Base-by-base conservation (phyloP, 1,140 invertebrate genomes). In the Euura saliciscinereae region DNA sequence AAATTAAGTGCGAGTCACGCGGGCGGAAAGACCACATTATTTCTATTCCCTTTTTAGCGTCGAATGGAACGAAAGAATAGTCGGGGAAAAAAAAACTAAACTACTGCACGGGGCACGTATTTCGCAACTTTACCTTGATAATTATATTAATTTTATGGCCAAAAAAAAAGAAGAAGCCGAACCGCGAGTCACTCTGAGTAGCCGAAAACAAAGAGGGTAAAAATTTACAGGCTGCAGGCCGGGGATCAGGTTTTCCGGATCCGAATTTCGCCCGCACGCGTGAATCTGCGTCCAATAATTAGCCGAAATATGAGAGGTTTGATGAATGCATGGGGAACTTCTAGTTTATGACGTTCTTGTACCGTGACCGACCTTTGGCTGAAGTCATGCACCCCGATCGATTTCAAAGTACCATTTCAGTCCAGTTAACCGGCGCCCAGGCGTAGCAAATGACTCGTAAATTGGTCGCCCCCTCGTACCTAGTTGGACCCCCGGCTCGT, bases 321-420 rank as follows among this genome's bases (percentile, higher is more conserved):
- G 51, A n/a, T n/a, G n/a, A n/a, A n/a, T n/a, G n/a, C n/a, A n/a
- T n/a, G n/a, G n/a, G n/a, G n/a, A n/a, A n/a, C n/a, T n/a, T n/a
- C n/a, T n/a, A n/a, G 51, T 59, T 59, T 11, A 59, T n/a, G 51
- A 59, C 8, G 8, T n/a, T 59, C 51, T 59, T n/a, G 4, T n/a
- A 59, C 51, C 51, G 51, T 59, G 13, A 59, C 51, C 51, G 51
- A 59, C 51, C 51, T 59, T 59, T 59, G 51, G 13, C 11, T 6
- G 46, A 6, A n/a, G 3, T 59, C 51, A 8, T 59, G 51, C 51
- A 59, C 51, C 51, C 51, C 51, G 51, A 59, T 59, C 51, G 51
- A 59, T 59, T 59, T 59, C 51, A 59, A 59, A 59, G 51, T 59
- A 59, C 51, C 51, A 59, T 59, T 59, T 59, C 51, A n/a, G 51